A percentile compares a stretch with the other conserved stretches of the same genome.
phyloP scores from a whole-genome alignment of 2,797 vertebrate species.

The Columba guinea region DNA sequence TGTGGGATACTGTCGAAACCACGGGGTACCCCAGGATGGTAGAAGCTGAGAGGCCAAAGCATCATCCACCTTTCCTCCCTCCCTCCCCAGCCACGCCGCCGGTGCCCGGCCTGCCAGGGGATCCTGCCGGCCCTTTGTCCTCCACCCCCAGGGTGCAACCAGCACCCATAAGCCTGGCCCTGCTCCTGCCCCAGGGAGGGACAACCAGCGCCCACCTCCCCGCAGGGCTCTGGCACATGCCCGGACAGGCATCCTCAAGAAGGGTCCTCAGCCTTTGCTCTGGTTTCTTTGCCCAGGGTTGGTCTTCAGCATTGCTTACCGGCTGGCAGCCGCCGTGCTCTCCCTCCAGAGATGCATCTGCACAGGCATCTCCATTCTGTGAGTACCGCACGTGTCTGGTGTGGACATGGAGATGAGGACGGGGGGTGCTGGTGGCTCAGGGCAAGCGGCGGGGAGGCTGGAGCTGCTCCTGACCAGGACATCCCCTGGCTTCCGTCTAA shows the following conservation, averaged over 20 bases:
- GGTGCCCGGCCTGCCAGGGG: too few species aligned
- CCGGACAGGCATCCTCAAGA: too few species aligned
- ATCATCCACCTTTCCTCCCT: too few species aligned
- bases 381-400: background rate
- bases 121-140: too few species aligned
- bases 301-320: background rate
- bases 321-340: background rate
- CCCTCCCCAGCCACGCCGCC: too few species aligned
- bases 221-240: background rate
- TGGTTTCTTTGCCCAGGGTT: background rate
- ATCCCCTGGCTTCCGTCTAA: background rate
- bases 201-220: background rate
- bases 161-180: background rate
- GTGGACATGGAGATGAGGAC: background rate
- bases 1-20: too few species aligned
- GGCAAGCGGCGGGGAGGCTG: background rate
- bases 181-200: background rate
- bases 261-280: background rate
- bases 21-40: too few species aligned
- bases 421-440: background rate
- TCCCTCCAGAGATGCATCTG: background rate
- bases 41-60: too few species aligned
- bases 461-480: background rate
- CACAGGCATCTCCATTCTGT: background rate
- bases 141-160: too few species aligned